Conservation (phyloP, 2,113 vertebrate genomes). For the Todiramphus chloris region DNA sequence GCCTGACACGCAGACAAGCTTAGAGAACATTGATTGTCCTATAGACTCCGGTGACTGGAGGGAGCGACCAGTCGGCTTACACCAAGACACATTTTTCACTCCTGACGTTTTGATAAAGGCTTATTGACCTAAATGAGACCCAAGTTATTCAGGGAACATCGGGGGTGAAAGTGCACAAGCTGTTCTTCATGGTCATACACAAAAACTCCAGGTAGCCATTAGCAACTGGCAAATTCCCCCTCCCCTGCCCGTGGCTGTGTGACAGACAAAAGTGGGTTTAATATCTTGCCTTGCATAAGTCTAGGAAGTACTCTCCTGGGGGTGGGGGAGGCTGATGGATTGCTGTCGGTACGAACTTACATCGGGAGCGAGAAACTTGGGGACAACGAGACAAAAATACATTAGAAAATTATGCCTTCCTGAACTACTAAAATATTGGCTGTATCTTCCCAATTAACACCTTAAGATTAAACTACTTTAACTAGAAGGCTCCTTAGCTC, state of each 20-base stretch:
- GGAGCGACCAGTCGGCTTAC: constrained; percentile 71
- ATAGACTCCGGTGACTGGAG: constrained; percentile 59
- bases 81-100: constrained; percentile 77
- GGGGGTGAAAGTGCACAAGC: constrained; percentile 74
- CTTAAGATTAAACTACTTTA: background rate
- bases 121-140: constrained; percentile 75
- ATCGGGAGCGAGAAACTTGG: background rate
- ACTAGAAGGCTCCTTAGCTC: background rate
- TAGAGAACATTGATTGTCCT: constrained; percentile 65
- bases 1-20: constrained; percentile 71
- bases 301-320: background rate
- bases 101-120: constrained; percentile 75
- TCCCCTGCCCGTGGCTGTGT: constrained; percentile 47
- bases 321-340: background rate
- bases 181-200: constrained; percentile 74
- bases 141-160: constrained; percentile 72
- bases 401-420: background rate
- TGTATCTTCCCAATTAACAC: background rate
- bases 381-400: background rate
- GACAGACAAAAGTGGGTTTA: constrained; percentile 64
- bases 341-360: background rate
- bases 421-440: background rate
- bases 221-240: constrained; percentile 70
- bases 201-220: constrained; percentile 72
- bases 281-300: constrained; percentile 52